Percentiles rank a stretch among this genome's conserved stretches.
Conservation (phyloP, 2,113 vertebrate genomes). For the Chaetops frenatus region DNA sequence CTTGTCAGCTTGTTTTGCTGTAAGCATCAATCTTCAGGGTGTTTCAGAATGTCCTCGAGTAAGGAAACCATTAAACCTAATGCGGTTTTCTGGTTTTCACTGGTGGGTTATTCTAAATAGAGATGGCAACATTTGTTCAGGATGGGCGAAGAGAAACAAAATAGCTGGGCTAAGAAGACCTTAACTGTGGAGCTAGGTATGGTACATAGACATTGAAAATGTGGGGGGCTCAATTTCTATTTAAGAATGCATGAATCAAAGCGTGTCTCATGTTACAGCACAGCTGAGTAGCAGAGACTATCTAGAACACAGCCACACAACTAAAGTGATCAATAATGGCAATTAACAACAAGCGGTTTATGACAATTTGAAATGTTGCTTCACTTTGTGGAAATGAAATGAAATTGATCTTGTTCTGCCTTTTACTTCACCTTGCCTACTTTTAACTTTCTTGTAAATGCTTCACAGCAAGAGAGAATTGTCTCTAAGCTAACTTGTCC, state of each 20-base stretch:
- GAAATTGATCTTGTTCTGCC: constrained; percentile 28
- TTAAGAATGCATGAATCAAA: constrained; percentile 45
- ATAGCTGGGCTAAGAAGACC: not conserved
- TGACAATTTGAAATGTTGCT: constrained; percentile 47
- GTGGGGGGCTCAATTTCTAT: not conserved
- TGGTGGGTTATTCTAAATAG: not conserved
- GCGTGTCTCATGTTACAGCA: not conserved
- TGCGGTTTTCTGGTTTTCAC: not conserved
- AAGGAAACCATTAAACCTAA: not conserved
- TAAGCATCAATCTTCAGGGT: not conserved
- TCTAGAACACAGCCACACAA: not conserved
- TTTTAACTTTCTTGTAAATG: constrained; percentile 2
- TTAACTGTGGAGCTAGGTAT: not conserved
- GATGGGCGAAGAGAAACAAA: not conserved
- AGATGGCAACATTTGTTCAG: not conserved
- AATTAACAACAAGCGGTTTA: constrained; percentile 56
- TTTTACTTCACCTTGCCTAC: constrained; percentile 32
- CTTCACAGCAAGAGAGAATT: not conserved
- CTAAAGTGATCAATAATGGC: constrained; percentile 32
- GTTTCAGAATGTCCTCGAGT: not conserved
- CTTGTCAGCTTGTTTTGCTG: not conserved
- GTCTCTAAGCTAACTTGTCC: not conserved
- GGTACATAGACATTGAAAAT: not conserved
- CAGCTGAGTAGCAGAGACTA: not conserved
- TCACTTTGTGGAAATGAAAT: constrained; percentile 53